Evolutionary conservation across 1,140 invertebrate species (phyloP), one percentile per base, ranked within the genome.

Genomic region (Nylanderia fulva): DNA sequence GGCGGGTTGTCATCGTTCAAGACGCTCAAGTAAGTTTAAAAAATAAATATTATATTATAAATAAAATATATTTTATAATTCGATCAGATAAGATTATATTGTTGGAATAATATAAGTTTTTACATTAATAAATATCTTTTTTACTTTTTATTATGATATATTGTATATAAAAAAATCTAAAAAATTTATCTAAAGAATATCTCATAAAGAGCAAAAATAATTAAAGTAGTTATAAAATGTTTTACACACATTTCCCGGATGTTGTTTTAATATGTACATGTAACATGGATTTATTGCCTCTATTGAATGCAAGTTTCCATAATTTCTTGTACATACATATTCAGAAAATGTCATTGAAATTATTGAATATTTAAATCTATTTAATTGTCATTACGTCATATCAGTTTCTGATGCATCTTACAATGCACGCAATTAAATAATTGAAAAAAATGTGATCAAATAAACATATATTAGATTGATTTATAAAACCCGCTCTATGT

Each of bases 11-110:
- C 33, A 86, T 42, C 90, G 85, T 42, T 52, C 79, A 36, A 91
- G 85, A 56, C 63, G 85, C 61, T 87, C 89, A n/a, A 82, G 91
- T 92, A 84, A 91, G 87, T 87, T 48, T 48, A 13, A 4, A 48
- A 48, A 48, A 0, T 18, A 48, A 48, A 48, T 48, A 48, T 48
- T 48, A 48, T 18, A 48, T 18, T 48, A n/a, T n/a, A n/a, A n/a
- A n/a, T n/a, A n/a, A n/a, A n/a, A n/a, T n/a, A n/a, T 18, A 48
- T 48, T 48, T 6, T 0, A 21, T 56, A n/a, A 56, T 56, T 21
- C n/a, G 7, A 56, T 21, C 8, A 56, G 3, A 56, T 56, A 56
- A 56, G 6, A 56, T 56, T 56, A 56, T 56, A 56, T 21, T 56
- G 9, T 5, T 9, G 3, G 3, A 1, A 8, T 13, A 21, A 54